Evolutionary conservation across 2,113 vertebrate genomes (phyloP), one percentile per base, ranked within the genome.

Genomic region (Columba livia): DNA sequence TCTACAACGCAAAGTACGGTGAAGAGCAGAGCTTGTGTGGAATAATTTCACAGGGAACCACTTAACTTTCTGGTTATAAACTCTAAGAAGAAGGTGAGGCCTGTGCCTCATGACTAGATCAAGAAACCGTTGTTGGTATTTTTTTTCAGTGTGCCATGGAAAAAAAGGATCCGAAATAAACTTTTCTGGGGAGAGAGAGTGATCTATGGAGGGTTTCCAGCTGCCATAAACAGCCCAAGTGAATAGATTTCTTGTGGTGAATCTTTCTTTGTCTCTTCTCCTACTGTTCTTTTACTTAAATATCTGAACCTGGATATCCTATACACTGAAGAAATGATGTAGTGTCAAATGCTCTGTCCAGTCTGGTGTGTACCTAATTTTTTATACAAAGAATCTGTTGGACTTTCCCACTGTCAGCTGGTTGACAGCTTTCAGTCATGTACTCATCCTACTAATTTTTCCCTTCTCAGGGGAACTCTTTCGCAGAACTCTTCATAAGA

Each of bases 311-410:
- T 50, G 15, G 5, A 25, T 73, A 15, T 53, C 23, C 9, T 69
- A 18, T 64, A 40, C 9, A 28, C 7, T 21, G 64, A 80, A 10
- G 10, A 69, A 38, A 42, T 64, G 10, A 9, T 71, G 28, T 21
- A 72, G 18, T 66, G 16, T 2, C 12, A 53, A 71, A 51, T 24
- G 15, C 8, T 84, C 31, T 62, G 14, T 69, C 15, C 32, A 70
- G 11, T 3, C 25, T 0, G 0, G 5, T 32, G 29, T 58, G 9
- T 17, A 47, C 9, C 9, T 70, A 12, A 4, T 36, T 40, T 64
- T 67, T 78, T 75, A 40, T 32, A 11, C 29, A 71, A 48, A 90
- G 57, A 48, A 18, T 6, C 21, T 31, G 11, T 44, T 17, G 20
- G 19, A 16, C 3, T 51, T 81, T 60, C 21, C 9, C 29, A 40